Conservation (phyloP, 1,140 invertebrate genomes). For the Druon quercuslanigerum region DNA sequence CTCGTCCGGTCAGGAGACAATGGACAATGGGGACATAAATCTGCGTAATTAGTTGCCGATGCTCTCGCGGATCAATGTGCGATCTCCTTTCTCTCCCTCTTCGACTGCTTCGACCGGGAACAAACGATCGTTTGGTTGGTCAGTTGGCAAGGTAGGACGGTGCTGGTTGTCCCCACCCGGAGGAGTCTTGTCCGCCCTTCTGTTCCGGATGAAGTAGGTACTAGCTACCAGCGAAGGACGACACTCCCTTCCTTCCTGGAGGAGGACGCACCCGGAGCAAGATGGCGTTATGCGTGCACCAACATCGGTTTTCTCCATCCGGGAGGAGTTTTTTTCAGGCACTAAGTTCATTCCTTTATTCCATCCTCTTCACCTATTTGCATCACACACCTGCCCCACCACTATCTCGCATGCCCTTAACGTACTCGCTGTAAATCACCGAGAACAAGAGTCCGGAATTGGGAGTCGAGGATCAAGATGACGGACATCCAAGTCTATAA, state of each 20-base stretch:
- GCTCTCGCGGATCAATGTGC: constrained; percentile 74
- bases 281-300: constrained; percentile 61
- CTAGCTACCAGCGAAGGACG: constrained; percentile 47
- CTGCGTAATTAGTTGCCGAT: constrained; percentile 81
- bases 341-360: constrained; percentile 33
- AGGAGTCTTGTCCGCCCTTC: constrained; percentile 52
- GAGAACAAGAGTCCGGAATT: constrained; percentile 27
- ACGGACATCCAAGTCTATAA: constrained; percentile 43
- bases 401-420: constrained; percentile 35
- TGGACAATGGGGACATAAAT: constrained; percentile 82
- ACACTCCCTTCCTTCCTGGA: constrained; percentile 63
- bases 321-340: constrained; percentile 32
- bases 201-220: constrained; percentile 39
- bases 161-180: constrained; percentile 66
- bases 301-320: constrained; percentile 34
- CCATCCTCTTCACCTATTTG: constrained; percentile 55
- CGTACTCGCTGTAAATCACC: constrained; percentile 44
- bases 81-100: constrained; percentile 70
- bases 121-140: constrained; percentile 75
- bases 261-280: constrained; percentile 59
- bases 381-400: constrained; percentile 60
- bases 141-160: constrained; percentile 70
- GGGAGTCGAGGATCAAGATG: constrained; percentile 38
- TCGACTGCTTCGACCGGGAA: constrained; percentile 61
- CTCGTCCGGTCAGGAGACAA: constrained; percentile 72